Evolutionary conservation across 2,888 invertebrate genomes (phyloP).

Genomic region (Prosapia bicincta): DNA sequence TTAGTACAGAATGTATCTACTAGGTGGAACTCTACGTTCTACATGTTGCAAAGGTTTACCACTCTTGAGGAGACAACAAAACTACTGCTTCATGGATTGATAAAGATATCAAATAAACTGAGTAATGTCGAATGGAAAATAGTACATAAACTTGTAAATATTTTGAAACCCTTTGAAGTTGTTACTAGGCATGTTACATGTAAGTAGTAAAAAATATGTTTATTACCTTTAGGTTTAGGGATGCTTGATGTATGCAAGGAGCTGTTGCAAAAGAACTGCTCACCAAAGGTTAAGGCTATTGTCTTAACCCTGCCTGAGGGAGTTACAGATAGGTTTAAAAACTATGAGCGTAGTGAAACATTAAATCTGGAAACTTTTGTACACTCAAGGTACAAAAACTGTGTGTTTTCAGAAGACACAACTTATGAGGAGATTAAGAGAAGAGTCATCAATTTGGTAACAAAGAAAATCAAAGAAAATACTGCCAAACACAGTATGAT

Average conservation of each 20-base stretch:
- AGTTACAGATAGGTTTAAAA: too few relatives aligned
- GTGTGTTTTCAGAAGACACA: too few relatives aligned
- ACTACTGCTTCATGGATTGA: neutral
- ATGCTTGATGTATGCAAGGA: neutral
- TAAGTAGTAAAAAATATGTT: too few relatives aligned
- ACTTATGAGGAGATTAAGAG: too few relatives aligned
- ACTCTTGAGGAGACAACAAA: neutral
- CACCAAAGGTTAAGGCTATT: too few relatives aligned
- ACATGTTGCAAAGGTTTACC: neutral
- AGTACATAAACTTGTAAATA: neutral
- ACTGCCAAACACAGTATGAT: neutral
- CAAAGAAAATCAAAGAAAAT: too few relatives aligned
- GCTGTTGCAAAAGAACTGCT: neutral
- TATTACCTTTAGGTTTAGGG: neutral
- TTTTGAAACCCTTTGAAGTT: neutral
- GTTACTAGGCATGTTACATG: neutral
- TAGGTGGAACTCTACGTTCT: constrained; percentile 4
- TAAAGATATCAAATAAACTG: neutral
- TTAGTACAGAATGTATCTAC: neutral
- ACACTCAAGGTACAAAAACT: constrained; percentile 10
- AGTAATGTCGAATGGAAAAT: neutral
- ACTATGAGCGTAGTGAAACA: too few relatives aligned
- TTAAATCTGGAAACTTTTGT: constrained; percentile 6
- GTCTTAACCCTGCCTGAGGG: too few relatives aligned
- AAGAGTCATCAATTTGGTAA: too few relatives aligned